Evolutionary conservation across 2,113 vertebrate genomes (phyloP), one percentile per base, ranked within the genome.

Genomic region (Talpa occidentalis): DNA sequence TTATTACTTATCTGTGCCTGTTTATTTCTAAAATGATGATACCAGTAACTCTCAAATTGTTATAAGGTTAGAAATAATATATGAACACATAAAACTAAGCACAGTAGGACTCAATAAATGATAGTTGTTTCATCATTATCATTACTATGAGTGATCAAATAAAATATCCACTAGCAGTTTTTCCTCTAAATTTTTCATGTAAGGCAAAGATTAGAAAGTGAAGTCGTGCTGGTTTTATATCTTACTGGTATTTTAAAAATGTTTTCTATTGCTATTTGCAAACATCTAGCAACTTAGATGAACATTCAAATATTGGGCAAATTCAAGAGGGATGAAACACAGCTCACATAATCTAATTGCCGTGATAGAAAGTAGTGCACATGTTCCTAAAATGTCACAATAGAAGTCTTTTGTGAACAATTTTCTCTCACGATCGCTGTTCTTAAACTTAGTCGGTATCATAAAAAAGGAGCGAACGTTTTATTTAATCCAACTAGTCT

Each of bases 111-210:
- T 88, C 28, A 95, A 67, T 60, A 67, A 80, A 54, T 59, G 16
- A 56, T 49, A 35, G 30, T 24, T 40, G 24, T 77, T 40, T 72
- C 35, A 54, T 94, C 28, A 30, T 88, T 60, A 62, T 84, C 22
- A 37, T 70, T 93, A 52, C 67, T 91, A 44, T 73, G 84, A 72
- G 42, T 14, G 26, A 94, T 77, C 66, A 92, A 40, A 87, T 49
- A 72, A 79, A 69, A 40, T 70, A 70, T 26, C 6, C 6, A 77
- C 22, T 78, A 54, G 11, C 32, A 94, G n/a, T 52, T 40, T 52
- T 95, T 89, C 26, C 52, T 87, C 64, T 54, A 26, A 37, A 42
- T n/a, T 94, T 95, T 94, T 89, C 49, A 60, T 26, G n/a, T 44
- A 60, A 90, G 72, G 42, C 54, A 82, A 81, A 96, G 16, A 28